These are phyloP conservation scores for Rutpela maculata DNA, from an alignment of 2,888 invertebrate genomes.

Conservation along the genomic window DNA sequence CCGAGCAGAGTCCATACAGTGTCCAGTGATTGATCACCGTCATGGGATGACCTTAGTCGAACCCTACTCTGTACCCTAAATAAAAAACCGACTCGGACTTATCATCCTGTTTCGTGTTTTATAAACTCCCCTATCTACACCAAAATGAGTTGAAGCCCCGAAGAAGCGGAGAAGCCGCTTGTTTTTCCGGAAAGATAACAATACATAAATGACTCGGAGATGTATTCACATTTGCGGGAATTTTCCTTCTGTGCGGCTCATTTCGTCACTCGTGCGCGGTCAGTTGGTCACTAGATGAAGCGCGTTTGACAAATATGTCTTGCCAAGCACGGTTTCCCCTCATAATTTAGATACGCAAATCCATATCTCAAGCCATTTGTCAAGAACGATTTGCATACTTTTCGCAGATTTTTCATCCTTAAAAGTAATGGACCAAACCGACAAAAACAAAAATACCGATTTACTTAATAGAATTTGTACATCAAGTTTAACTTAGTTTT, in stretches of 20 bases:
- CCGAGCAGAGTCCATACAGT: slow-evolving; percentile 60
- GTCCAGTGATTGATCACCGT: slow-evolving; percentile 73
- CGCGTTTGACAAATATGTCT: slow-evolving; percentile 70
- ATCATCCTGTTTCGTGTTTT: slow-evolving; percentile 70
- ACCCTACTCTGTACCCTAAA: slow-evolving; percentile 64
- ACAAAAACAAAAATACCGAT: too few relatives aligned
- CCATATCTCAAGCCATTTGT: slow-evolving; percentile 37
- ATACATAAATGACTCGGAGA: slow-evolving; percentile 71
- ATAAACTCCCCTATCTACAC: slow-evolving; percentile 63
- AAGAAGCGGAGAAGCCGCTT: slow-evolving; percentile 60
- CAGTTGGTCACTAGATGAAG: slow-evolving; percentile 72
- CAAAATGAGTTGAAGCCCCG: slow-evolving; percentile 53
- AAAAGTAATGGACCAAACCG: slow-evolving; percentile 8
- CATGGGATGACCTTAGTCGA: slow-evolving; percentile 67
- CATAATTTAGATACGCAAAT: slow-evolving; percentile 68
- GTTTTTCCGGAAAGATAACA: slow-evolving; percentile 67
- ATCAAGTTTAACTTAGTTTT: too few relatives aligned
- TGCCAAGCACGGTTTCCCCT: slow-evolving; percentile 65
- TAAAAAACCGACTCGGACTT: slow-evolving; percentile 68
- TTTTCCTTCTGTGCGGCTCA: slow-evolving; percentile 70
- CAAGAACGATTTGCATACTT: slow-evolving; percentile 20
- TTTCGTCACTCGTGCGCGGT: slow-evolving; percentile 68
- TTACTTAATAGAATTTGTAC: too few relatives aligned
- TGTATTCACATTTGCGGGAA: slow-evolving; percentile 72
- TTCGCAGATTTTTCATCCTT: slow-evolving; percentile 4